Evolutionary conservation across 2,888 invertebrate genomes (phyloP), one percentile per base, ranked within the genome.

Genomic region (Acleris holmiana): DNA sequence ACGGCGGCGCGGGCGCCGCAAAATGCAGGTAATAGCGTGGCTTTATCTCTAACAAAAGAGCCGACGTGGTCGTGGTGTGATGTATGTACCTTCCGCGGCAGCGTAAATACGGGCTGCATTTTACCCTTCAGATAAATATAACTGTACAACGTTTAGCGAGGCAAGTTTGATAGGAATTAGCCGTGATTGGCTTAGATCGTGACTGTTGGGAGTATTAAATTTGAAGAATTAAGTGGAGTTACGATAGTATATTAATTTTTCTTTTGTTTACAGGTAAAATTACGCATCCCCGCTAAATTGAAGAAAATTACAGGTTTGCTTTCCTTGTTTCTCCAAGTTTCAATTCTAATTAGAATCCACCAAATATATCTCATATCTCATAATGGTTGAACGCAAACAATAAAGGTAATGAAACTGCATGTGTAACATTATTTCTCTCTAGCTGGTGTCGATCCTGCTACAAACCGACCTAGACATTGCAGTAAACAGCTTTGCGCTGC

Each of bases 41-140:
- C 79, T 80, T 72, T 84, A 84, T 84, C 82, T 77, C 73, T 76
- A 75, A 82, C 83, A 83, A 86, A 86, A 82, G 82, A 67, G 77
- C 83, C 84, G 84, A 77, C 83, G 69, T 67, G 71, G 67, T 69
- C 69, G 57, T 61, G 66, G 67, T 68, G 67, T 66, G 64, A 58
- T 62, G 61, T 57, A 61, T 66, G 56, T 65, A 55, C 55, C 59
- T 65, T 65, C 60, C 59, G 54, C 51, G 50, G 35, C 53, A 53
- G 58, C 65, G 60, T 65, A 65, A 65, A 65, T 65, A 65, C 59
- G 54, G 59, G 15, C 65, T 65, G 65, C 65, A 65, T 65, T 65
- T 65, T 60, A 55, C 60, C 48, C 35, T 53, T 59, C 59, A 65
- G 65, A 65, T 64, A 64, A 59, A 64, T 60, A 65, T 65, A 65